Conservation (phyloP, 2,797 vertebrate species). For the Syngnathus acus region DNA sequence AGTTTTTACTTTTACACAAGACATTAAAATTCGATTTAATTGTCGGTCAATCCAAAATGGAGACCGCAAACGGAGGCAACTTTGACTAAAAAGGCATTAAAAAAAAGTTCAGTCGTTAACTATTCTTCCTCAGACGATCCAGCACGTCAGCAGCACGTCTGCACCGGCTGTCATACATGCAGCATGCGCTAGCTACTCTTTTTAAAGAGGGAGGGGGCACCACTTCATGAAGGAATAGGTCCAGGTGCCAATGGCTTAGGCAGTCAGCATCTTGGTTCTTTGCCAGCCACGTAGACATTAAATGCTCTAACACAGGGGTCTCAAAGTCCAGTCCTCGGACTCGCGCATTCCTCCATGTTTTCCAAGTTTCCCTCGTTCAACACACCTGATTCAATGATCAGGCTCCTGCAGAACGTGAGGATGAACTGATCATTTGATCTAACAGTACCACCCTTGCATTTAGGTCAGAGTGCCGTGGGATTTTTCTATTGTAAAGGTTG, state of each 20-base stretch:
- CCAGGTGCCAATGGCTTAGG: slow-evolving; percentile 45
- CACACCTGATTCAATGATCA: no score
- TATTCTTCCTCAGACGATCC: slow-evolving; percentile 9
- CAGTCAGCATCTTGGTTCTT: neutral
- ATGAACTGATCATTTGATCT: no score
- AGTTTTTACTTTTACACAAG: slow-evolving; percentile 7
- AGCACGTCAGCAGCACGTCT: slow-evolving; percentile 50
- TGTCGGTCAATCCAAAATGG: slow-evolving; percentile 22
- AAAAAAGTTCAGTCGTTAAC: neutral
- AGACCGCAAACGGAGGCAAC: slow-evolving; percentile 35
- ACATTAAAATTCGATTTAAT: slow-evolving; percentile 11
- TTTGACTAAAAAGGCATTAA: slow-evolving; percentile 14
- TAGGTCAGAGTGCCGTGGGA: neutral
- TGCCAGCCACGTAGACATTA: neutral
- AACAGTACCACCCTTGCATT: neutral
- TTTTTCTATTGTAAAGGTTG: neutral
- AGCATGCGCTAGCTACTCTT: slow-evolving; percentile 37
- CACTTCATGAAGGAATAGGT: slow-evolving; percentile 47
- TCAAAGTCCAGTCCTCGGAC: no score
- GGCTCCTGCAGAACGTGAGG: no score
- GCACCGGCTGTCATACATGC: slow-evolving; percentile 26
- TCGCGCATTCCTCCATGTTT: no score
- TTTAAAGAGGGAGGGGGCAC: slow-evolving; percentile 9
- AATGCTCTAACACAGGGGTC: no score
- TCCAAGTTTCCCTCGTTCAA: no score